A percentile compares a stretch with the other conserved stretches of the same genome.
Evolutionary conservation across 37 sponge, comb jelly and placozoan genomes (phyloP).

Genomic region (Amphimedon queenslandica): DNA sequence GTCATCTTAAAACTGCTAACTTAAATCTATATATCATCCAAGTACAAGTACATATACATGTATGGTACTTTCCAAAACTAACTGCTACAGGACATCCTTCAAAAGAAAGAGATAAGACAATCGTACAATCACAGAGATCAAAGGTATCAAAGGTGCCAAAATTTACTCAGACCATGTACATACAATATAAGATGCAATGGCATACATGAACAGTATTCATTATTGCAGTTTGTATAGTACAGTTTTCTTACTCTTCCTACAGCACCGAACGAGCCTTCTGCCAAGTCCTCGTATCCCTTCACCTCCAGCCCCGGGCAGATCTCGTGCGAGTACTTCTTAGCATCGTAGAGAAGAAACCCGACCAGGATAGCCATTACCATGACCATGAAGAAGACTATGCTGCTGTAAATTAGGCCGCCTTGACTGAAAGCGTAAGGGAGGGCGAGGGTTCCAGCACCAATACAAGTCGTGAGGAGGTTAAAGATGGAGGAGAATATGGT

Average conservation of each 20-base stretch:
- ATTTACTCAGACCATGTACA: no score
- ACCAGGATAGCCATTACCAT: slow-evolving; percentile 40
- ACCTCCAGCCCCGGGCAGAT: slow-evolving; percentile 27
- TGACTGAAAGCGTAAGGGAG: slow-evolving; percentile 70
- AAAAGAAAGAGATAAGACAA: no score
- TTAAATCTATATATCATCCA: no score
- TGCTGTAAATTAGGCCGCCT: slow-evolving; percentile 59
- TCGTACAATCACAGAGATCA: background rate
- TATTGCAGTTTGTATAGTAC: no score
- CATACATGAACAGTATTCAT: no score
- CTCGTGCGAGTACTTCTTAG: slow-evolving; percentile 28
- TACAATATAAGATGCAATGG: no score
- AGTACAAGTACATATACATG: no score
- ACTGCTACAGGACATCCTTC: no score
- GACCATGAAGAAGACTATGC: slow-evolving; percentile 50
- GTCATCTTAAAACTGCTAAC: no score
- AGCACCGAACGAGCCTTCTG: slow-evolving; percentile 43
- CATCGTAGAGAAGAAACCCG: slow-evolving; percentile 32
- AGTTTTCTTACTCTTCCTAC: slow-evolving; percentile 38
- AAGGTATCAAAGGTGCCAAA: background rate
- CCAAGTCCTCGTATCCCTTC: slow-evolving; percentile 51
- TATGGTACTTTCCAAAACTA: no score
- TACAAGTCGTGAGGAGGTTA: slow-evolving; percentile 60
- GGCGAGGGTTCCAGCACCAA: slow-evolving; percentile 79
- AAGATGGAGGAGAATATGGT: slow-evolving; percentile 65